Conservation (phyloP, 2,797 vertebrate genomes). For the Microtus agrestis region DNA sequence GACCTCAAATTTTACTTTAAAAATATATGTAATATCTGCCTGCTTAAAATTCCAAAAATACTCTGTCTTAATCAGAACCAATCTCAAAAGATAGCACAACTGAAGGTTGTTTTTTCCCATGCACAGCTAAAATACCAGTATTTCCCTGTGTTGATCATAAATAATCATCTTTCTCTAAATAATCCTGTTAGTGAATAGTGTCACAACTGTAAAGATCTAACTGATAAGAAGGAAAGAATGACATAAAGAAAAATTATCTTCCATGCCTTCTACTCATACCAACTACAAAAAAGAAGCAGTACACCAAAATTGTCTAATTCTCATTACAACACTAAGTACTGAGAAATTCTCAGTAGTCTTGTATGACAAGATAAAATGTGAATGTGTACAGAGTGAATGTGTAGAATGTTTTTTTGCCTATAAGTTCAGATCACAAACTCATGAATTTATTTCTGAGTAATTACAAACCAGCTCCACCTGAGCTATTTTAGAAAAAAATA, state of each 20-base stretch:
- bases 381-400: too few species aligned
- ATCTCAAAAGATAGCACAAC: background rate
- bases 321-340: slow-evolving; percentile 32
- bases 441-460: background rate
- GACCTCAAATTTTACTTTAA: background rate
- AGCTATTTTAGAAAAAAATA: background rate
- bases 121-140: background rate
- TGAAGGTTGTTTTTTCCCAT: slow-evolving; percentile 22
- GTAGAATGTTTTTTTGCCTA: background rate
- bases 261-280: slow-evolving; percentile 17
- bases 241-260: slow-evolving; percentile 54
- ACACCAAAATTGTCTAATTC: background rate
- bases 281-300: background rate
- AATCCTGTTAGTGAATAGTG: background rate
- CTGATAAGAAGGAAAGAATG: slow-evolving; percentile 39
- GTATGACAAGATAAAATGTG: background rate
- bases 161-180: slow-evolving; percentile 57
- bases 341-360: background rate
- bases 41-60: slow-evolving; percentile 26
- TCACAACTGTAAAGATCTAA: slow-evolving; percentile 50
- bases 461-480: background rate
- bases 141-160: slow-evolving; percentile 42
- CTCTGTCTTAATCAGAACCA: background rate
- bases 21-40: slow-evolving; percentile 34
- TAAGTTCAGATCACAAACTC: background rate